Evolutionary conservation across 2,113 vertebrate species (phyloP).

Genomic region (Dicerorhinus sumatrensis): DNA sequence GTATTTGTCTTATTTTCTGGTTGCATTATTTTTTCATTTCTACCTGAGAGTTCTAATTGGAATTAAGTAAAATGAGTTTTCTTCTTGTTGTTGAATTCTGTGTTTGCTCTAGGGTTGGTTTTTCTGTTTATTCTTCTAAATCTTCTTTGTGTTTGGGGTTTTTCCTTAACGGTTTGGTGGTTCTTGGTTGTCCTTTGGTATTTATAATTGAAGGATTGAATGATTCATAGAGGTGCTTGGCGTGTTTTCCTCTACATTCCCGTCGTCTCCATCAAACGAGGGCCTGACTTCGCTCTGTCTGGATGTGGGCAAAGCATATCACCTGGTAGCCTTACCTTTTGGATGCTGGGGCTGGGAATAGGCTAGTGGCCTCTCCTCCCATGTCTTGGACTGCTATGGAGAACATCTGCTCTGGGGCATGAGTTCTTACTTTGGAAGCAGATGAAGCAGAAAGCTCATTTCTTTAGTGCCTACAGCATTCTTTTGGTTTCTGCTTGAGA

Average conservation of each 20-base stretch:
- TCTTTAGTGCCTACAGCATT: not conserved
- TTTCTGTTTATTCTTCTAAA: not conserved
- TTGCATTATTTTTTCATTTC: not conserved
- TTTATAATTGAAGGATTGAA: not conserved
- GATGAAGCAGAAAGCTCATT: not conserved
- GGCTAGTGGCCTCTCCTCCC: not conserved
- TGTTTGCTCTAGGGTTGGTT: not conserved
- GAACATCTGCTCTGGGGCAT: not conserved
- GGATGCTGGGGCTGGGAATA: rapidly evolving
- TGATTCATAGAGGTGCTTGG: not conserved
- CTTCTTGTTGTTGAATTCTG: not conserved
- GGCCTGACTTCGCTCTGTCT: not conserved
- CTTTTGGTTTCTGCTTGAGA: not conserved
- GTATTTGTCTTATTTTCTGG: not conserved
- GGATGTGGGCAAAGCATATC: rapidly evolving
- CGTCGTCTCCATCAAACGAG: not conserved
- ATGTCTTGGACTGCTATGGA: not conserved
- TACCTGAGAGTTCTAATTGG: not conserved
- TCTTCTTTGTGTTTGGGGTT: not conserved
- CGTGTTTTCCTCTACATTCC: not conserved
- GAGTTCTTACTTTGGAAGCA: not conserved
- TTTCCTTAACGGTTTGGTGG: not conserved
- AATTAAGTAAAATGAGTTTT: not conserved
- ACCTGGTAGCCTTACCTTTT: not conserved
- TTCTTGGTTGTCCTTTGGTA: not conserved